Evolutionary conservation across 2,888 invertebrate species (phyloP).

Genomic region (Tachystola acroxantha): DNA sequence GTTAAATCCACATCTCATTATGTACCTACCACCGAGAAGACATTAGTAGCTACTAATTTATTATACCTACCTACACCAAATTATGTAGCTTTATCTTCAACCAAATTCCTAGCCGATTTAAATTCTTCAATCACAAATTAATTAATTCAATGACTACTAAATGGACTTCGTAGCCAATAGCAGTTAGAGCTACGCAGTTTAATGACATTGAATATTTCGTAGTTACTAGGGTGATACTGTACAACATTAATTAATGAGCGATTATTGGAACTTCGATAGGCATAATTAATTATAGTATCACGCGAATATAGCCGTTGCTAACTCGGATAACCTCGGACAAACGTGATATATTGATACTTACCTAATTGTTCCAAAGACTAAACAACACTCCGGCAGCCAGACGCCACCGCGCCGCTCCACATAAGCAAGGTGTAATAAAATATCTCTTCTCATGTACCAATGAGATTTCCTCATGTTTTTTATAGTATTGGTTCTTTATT

Average conservation of each 20-base stretch:
- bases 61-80: no score
- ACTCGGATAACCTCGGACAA: slow-evolving; percentile 4
- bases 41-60: no score
- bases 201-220: no score
- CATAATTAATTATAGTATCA: not conserved
- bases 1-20: no score
- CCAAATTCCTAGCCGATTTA: not conserved
- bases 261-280: not conserved
- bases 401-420: no score
- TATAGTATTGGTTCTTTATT: no score
- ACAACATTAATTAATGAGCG: not conserved
- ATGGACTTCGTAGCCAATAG: not conserved
- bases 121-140: not conserved
- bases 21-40: no score
- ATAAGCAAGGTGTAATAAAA: no score
- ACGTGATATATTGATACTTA: slow-evolving; percentile 1
- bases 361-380: not conserved
- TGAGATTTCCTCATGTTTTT: no score
- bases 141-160: not conserved
- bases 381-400: not conserved
- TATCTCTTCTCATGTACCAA: no score
- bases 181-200: not conserved
- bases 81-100: no score
- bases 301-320: slow-evolving; percentile 4
- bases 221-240: not conserved